A percentile compares a stretch with the other conserved stretches of the same genome.
Conservation (phyloP, 2,888 invertebrate species). For the Sarcophaga variegata region DNA sequence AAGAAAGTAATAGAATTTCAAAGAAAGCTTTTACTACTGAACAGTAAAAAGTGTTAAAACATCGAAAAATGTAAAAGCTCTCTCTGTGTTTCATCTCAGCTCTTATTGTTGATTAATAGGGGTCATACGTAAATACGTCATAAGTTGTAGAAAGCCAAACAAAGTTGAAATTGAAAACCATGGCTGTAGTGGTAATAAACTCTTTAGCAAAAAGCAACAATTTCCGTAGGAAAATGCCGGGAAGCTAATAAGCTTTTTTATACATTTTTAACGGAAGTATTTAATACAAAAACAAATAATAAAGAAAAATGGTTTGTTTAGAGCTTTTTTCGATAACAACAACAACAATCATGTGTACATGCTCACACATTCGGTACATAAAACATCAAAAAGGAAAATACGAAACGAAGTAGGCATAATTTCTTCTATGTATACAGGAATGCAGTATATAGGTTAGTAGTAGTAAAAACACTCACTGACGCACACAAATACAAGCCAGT, state of each 20-base stretch:
- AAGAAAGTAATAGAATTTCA: conserved; percentile 42
- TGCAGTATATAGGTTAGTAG: conserved; percentile 67
- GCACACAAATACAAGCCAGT: background rate
- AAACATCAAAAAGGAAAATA: background rate
- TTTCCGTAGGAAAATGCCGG: conserved; percentile 60
- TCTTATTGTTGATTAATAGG: conserved; percentile 1
- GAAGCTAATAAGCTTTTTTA: conserved; percentile 47
- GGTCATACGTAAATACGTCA: conserved; percentile 57
- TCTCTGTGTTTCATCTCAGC: background rate
- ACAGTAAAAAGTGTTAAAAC: conserved; percentile 1
- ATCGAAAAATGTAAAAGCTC: conserved; percentile 1
- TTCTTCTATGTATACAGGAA: conserved; percentile 52
- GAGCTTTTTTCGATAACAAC: background rate
- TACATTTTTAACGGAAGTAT: background rate
- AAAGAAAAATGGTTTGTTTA: background rate
- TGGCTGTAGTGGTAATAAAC: background rate
- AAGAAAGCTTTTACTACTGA: conserved; percentile 49
- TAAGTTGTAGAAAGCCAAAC: conserved; percentile 7
- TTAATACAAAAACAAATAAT: too few relatives aligned
- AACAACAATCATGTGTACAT: background rate
- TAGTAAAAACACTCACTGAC: conserved; percentile 18
- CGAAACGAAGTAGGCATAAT: background rate
- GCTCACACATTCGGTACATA: background rate
- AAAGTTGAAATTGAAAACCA: background rate
- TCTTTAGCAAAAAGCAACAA: conserved; percentile 62